Conservation (phyloP, 92 coral and sea anemone genomes). For the Micromussa lordhowensis region DNA sequence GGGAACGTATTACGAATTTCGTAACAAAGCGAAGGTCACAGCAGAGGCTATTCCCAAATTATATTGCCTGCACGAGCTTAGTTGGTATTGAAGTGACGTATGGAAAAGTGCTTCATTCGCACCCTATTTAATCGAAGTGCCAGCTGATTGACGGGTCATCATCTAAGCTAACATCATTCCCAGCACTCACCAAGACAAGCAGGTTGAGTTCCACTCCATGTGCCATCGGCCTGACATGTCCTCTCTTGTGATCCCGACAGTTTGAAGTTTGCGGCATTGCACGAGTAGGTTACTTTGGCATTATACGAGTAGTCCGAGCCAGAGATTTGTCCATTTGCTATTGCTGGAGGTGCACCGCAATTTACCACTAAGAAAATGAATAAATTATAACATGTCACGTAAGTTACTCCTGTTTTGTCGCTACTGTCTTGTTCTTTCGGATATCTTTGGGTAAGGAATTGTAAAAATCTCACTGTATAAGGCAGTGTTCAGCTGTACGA, state of each 20-base stretch:
- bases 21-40: too few species aligned
- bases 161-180: not conserved
- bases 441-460: too few species aligned
- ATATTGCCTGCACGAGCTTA: too few species aligned
- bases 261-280: conserved; percentile 78
- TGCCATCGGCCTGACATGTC: conserved; percentile 79
- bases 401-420: not conserved
- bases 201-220: conserved; percentile 89
- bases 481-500: too few species aligned
- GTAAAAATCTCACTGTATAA: too few species aligned
- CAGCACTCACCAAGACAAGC: conserved; percentile 76
- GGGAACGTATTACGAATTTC: too few species aligned
- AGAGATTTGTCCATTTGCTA: conserved; percentile 72
- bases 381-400: not conserved
- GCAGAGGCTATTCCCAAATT: too few species aligned
- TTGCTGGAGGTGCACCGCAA: conserved; percentile 82
- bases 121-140: not conserved
- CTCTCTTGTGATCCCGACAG: conserved; percentile 86
- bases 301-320: conserved; percentile 79
- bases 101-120: too few species aligned
- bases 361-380: conserved; percentile 61
- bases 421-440: too few species aligned
- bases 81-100: too few species aligned
- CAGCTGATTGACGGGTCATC: not conserved
- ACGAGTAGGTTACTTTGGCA: conserved; percentile 80